Evolutionary conservation across 1,140 invertebrate genomes (phyloP).

Genomic region (Drosophila lacertosa): DNA sequence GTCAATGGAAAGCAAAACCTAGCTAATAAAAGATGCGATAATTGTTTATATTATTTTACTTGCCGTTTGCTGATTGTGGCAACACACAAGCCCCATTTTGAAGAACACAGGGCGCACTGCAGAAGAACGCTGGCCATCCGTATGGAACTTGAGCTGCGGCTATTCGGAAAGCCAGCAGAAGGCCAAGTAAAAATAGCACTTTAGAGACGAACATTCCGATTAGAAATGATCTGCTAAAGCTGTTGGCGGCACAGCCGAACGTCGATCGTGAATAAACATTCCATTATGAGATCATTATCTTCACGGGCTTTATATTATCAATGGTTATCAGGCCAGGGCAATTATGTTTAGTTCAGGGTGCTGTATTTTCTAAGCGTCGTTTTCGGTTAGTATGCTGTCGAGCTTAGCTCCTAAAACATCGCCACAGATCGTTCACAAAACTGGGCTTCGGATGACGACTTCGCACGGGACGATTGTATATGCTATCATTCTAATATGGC

Average conservation of each 20-base stretch:
- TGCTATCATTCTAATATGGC: too few species aligned
- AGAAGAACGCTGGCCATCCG: slow-evolving; percentile 2
- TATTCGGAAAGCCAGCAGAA: slow-evolving; percentile 32
- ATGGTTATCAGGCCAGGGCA: slow-evolving; percentile 32
- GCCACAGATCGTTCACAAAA: background rate
- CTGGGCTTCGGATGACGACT: slow-evolving; percentile 2
- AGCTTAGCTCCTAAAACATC: slow-evolving; percentile 20
- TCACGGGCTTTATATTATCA: background rate
- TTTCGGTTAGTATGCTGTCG: slow-evolving; percentile 10
- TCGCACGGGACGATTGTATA: background rate
- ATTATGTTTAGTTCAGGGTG: slow-evolving; percentile 26
- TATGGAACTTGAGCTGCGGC: slow-evolving; percentile 15
- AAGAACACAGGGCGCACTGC: slow-evolving; percentile 22
- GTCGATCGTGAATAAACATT: too few species aligned
- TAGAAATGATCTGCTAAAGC: slow-evolving; percentile 41
- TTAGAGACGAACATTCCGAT: slow-evolving; percentile 58
- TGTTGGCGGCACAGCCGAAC: background rate
- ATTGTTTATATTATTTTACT: background rate
- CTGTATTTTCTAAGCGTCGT: background rate
- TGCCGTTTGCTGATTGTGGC: slow-evolving; percentile 5
- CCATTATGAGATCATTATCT: background rate
- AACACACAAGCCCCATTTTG: slow-evolving; percentile 42
- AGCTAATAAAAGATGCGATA: background rate
- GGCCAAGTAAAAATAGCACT: slow-evolving; percentile 26
- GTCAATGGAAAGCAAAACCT: background rate